A percentile compares a stretch with the other conserved stretches of the same genome.
phyloP scores from a whole-genome alignment of 2,113 vertebrate genomes.

The Hystrix cristata region DNA sequence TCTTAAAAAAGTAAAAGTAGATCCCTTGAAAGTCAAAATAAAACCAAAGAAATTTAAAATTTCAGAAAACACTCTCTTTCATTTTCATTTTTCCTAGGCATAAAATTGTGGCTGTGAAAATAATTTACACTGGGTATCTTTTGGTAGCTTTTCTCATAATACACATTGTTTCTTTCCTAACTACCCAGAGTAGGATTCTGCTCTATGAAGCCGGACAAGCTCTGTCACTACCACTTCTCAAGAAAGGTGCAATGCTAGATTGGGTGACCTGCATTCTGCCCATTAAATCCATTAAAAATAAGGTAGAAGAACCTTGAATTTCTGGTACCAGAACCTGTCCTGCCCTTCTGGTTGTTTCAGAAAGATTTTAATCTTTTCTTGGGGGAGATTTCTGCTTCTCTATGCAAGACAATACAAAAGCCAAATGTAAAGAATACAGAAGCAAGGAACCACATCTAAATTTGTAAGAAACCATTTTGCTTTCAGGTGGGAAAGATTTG shows the following conservation, averaged over 20 bases:
- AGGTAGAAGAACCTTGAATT: background rate
- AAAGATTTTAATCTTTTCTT: background rate
- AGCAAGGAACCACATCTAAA: background rate
- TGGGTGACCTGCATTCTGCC: background rate
- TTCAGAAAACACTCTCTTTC: background rate
- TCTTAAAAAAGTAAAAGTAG: slow-evolving; percentile 38
- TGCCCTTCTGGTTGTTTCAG: background rate
- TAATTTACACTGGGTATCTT: background rate
- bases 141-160: background rate
- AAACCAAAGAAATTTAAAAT: background rate
- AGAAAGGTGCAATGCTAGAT: background rate
- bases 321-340: background rate
- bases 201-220: background rate
- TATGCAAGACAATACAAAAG: background rate
- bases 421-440: background rate
- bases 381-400: background rate
- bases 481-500: background rate
- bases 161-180: background rate
- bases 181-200: background rate
- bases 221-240: background rate
- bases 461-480: background rate
- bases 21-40: background rate
- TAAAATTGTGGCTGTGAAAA: background rate
- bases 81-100: slow-evolving; percentile 43
- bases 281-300: background rate